Evolutionary conservation across 2,888 invertebrate genomes (phyloP), one percentile per base, ranked within the genome.

Genomic region (Philonicus albiceps): DNA sequence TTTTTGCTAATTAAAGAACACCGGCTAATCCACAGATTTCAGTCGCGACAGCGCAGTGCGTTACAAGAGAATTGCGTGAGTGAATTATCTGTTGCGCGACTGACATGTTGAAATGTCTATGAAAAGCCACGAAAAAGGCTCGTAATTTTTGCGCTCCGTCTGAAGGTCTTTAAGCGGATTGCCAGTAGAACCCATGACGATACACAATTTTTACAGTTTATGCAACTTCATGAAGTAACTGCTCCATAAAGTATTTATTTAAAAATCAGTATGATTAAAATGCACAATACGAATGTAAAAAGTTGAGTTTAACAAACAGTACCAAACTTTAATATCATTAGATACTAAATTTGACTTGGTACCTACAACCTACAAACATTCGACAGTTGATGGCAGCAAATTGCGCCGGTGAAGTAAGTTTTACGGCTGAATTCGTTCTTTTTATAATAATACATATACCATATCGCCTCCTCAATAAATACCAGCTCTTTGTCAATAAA

Each of bases 51-150:
- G 55, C 16, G 40, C 22, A 27, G 84, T 84, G 84, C 84, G 84
- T 84, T 84, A 84, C 73, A 73, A 43, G 84, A 0, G 55, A 84
- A 84, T 84, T 84, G 84, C 84, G 84, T 73, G 84, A 84, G 84
- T 84, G 84, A 37, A 84, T 72, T 73, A 84, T 72, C 27, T 73
- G 73, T 30, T 73, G 73, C 27, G 19, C 43, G 73, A 37, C 40
- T 27, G 73, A 40, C 84, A 84, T 84, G 84, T 34, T 81, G 73
- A 72, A 84, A 72, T 84, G 19, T 72, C 37, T 40, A 37, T 72
- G 64, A 72, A 55, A 40, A n/a, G 40, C 84, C 73, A 73, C 84
- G 84, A 73, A 31, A 72, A 73, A 73, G n/a, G 40, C 27, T 27
- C 84, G 43, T 84, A 73, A 84, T 73, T 84, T 73, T 40, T n/a